These are phyloP conservation scores for Meriones psammophilus DNA, from an alignment of 2,797 vertebrate species.

Conservation along the genomic window DNA sequence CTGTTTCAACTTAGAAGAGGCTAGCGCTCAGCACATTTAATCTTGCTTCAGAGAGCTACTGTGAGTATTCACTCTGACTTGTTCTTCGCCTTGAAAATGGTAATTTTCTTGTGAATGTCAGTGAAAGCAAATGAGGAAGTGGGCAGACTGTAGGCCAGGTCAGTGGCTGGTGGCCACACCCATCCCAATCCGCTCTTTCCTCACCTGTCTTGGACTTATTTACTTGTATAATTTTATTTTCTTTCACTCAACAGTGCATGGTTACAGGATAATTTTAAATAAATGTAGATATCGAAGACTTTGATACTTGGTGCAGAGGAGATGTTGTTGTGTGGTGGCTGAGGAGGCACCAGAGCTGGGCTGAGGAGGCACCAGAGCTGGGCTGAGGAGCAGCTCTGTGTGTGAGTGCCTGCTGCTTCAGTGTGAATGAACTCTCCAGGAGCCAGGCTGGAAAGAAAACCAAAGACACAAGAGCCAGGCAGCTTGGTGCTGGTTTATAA, in stretches of 20 bases:
- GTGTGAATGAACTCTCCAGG: not conserved
- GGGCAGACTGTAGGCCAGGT: not conserved
- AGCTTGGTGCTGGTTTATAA: not conserved
- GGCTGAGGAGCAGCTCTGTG: not conserved
- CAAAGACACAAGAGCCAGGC: not conserved
- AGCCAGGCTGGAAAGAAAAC: not conserved
- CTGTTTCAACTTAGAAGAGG: not conserved
- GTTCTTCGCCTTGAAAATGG: conserved; percentile 19
- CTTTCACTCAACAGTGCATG: conserved; percentile 1
- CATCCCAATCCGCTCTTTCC: not conserved
- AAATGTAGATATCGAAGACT: not conserved
- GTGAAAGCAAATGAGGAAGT: not conserved
- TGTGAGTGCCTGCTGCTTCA: too few relatives aligned
- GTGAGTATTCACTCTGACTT: not conserved
- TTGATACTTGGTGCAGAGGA: not conserved
- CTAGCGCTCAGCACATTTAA: not conserved
- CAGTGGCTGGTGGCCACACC: not conserved
- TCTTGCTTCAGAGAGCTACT: conserved; percentile 1
- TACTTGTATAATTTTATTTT: conserved; percentile 31
- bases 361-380: not conserved
- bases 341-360: not conserved
- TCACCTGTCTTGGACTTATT: conserved; percentile 35
- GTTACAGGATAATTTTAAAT: conserved; percentile 18
- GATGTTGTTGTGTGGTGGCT: not conserved
- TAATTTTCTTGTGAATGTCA: conserved; percentile 16